Evolutionary conservation across 2,113 vertebrate species (phyloP), one percentile per base, ranked within the genome.

Genomic region (Brienomyrus longianalis): DNA sequence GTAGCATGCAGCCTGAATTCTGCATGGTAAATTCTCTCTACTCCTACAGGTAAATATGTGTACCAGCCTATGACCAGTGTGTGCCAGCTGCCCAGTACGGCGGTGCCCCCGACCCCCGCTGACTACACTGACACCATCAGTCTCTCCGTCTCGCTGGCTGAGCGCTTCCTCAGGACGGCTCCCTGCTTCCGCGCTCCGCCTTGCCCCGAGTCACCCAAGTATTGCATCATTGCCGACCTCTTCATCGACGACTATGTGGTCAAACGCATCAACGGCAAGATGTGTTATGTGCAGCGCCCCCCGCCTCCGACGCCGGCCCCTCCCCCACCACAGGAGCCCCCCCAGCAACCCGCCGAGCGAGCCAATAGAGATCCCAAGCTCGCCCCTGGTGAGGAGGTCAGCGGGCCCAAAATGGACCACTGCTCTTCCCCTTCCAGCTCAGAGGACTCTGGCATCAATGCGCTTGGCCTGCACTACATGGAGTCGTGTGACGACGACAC

Each of bases 61-160:
- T 99, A 99, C 92, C 98, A 99, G 93, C 98, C 98, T 90, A 99
- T 99, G 98, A 99, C 98, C 62, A 98, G 97, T 0, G 98, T 99
- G 90, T 97, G 98, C 91, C 97, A 96, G 93, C 97, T 99, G 45
- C 98, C 98, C 27, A 99, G 97, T 96, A 99, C 98, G 0, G 93
- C 96, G 77, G 98, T 99, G 88, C 98, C 98, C 0, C 87, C 93
- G 0, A 91, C 91, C 0, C 96, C 95, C 0, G 94, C 96, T 1
- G 97, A 97, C 88, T 66, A 47, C 43, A 54, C 56, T 0, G 95
- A 96, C 95, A 97, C 97, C 93, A 97, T 99, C 77, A 96, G 98
- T 94, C 97, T 99, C 91, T 97, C 98, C 0, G 96, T 97, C 74
- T 98, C 97, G 0, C 96, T 99, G 96, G 97, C 96, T 0, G 96